Evolutionary conservation across 2,113 vertebrate species (phyloP), one percentile per base, ranked within the genome.

Genomic region (Chaenocephalus aceratus): DNA sequence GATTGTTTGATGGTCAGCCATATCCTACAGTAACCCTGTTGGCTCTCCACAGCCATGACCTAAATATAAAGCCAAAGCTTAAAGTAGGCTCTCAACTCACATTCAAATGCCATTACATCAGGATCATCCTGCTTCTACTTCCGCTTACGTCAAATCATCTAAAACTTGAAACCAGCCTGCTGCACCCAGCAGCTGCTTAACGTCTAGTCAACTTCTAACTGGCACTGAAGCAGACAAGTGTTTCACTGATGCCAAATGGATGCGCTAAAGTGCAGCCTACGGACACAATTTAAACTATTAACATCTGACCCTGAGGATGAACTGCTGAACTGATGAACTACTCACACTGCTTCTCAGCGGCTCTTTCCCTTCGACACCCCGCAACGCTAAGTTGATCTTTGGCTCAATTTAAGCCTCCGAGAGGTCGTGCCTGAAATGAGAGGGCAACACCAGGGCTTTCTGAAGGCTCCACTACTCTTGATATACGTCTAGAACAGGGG

Each of bases 71-170:
- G 84, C 85, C 82, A 75, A 83, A 84, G 87, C 89, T 91, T 85
- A 90, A 88, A 87, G 85, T 79, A 74, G 84, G 82, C 83, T 88
- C 87, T 89, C 80, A 60, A 89, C 80, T 90, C 83, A 34, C 73
- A 87, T 77, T 90, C 76, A 88, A 89, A 93, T 90, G 75, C 84
- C 91, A 86, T 91, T 88, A 91, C 63, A 88, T 86, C 89, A 85
- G 91, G 84, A 91, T 91, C 85, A 92, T 89, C 87, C 80, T 60
- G 10, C 86, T 89, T 90, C 86, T 74, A 91, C 88, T 82, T 86
- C 79, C 48, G 75, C 75, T 88, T 74, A 58, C 34, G 58, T 82
- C 84, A 86, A 83, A 88, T 54, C 80, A 48, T 62, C 21, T 67
- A 6, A 80, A 81, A 84, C 71, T 67, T 63, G n/a, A 86, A 79